These are phyloP conservation scores for Archaeoteleia sp. DNA, from an alignment of 2,888 invertebrate genomes.

Conservation along the genomic window DNA sequence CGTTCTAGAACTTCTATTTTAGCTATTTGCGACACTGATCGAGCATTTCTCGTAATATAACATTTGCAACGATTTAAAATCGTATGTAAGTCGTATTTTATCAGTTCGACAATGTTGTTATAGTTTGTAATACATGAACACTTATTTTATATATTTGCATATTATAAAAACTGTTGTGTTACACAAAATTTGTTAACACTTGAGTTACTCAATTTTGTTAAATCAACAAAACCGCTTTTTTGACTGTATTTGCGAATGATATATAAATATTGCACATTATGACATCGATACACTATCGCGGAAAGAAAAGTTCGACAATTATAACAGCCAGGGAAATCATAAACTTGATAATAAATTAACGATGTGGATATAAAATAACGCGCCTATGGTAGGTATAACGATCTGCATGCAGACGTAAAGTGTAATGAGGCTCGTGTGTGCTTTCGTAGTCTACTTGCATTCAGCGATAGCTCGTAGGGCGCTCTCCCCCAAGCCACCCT, in stretches of 20 bases:
- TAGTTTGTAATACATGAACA: no score
- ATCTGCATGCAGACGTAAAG: conserved; percentile 42
- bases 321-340: conserved; percentile 17
- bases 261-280: no score
- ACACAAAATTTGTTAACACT: no score
- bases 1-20: no score
- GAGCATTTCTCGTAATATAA: no score
- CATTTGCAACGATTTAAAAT: no score
- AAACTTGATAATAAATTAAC: conserved; percentile 50
- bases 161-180: no score
- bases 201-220: not conserved
- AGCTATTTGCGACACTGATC: no score
- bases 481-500: conserved; percentile 34
- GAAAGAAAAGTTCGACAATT: conserved; percentile 10
- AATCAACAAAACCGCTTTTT: not conserved
- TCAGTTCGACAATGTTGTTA: no score
- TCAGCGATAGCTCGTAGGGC: conserved; percentile 21
- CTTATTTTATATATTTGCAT: no score
- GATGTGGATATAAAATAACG: conserved; percentile 52
- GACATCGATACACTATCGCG: not conserved
- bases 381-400: conserved; percentile 49
- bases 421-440: conserved; percentile 73
- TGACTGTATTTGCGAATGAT: not conserved
- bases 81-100: no score
- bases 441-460: conserved; percentile 49